Evolutionary conservation across 2,113 vertebrate species (phyloP), one percentile per base, ranked within the genome.

Genomic region (Capreolus pygargus): DNA sequence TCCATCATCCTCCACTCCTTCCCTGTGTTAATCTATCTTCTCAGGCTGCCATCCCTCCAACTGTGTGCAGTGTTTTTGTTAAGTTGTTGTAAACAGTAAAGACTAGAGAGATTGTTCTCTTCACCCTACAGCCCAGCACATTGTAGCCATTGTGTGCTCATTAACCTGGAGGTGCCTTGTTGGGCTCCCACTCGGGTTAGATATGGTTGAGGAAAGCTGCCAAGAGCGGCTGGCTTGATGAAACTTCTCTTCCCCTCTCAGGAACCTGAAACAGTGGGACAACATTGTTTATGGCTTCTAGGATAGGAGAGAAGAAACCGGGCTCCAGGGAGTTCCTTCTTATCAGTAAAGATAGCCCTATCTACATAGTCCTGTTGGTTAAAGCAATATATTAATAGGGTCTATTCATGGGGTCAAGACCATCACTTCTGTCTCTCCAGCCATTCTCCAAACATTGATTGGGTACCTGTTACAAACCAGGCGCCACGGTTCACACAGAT

Each of bases 301-400:
- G 93, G 21, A 30, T 82, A 39, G n/a, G n/a, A 82, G 91, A 93
- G 52, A 89, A 94, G 52, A 89, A 90, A 85, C 45, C 7, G 67
- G 19, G 17, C 82, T 83, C 76, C n/a, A 61, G 82, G 45, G 67
- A 90, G 85, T 94, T 97, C 33, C 33, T n/a, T 50, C 85, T 97
- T 97, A 97, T 97, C 93, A 76, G 89, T 81, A 78, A 92, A 92
- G 93, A 94, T 95, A 97, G 94, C 64, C 36, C 27, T 97, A 92
- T 96, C 90, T 95, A 78, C 50, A 87, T 81, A 78, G 88, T 94
- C 81, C 52, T 89, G 67, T 95, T 96, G 84, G 74, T 70, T 95
- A 95, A 92, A 94, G 78, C 4, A 2, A 58, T n/a, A 13, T 91
- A 95, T 96, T 96, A 97, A 90, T 86, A 96, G 43, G 10, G 21